Evolutionary conservation across 64 coral and sea anemone genomes (phyloP).

Genomic region (Cladopsammia gracilis): DNA sequence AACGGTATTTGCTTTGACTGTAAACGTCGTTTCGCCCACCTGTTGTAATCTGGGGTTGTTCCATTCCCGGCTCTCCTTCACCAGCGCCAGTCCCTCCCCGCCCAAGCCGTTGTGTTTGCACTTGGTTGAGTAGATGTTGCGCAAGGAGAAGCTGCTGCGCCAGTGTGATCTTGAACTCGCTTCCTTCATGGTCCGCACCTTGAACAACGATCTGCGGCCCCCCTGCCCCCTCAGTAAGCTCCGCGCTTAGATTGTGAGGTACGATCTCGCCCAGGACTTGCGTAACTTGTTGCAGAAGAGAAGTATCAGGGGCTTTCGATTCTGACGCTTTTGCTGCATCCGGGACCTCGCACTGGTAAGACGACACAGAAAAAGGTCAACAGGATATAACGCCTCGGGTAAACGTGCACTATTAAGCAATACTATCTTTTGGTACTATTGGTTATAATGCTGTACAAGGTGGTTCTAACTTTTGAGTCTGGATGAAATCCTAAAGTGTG

Average conservation of each 20-base stretch:
- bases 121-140: conserved; percentile 87
- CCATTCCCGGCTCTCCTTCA: not conserved
- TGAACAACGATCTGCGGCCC: conserved; percentile 92
- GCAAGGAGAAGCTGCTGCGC: conserved; percentile 91
- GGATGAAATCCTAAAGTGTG: no score
- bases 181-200: conserved; percentile 78
- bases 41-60: conserved; percentile 78
- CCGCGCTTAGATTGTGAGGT: conserved; percentile 86
- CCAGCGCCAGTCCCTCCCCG: conserved; percentile 18
- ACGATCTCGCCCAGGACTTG: conserved; percentile 91
- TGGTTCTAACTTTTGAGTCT: no score
- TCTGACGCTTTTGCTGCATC: conserved; percentile 29
- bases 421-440: no score
- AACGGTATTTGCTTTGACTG: no score
- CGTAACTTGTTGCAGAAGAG: conserved; percentile 86
- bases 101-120: conserved; percentile 73
- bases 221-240: conserved; percentile 70
- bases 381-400: not conserved
- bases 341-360: conserved; percentile 3
- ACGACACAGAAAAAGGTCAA: not conserved
- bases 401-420: not conserved
- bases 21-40: conserved; percentile 17
- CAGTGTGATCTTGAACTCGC: conserved; percentile 90
- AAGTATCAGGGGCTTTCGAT: conserved; percentile 70
- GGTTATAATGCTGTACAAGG: no score